Evolutionary conservation across 2,797 vertebrate genomes (phyloP).

Genomic region (Sebastiscus albofasciatus): DNA sequence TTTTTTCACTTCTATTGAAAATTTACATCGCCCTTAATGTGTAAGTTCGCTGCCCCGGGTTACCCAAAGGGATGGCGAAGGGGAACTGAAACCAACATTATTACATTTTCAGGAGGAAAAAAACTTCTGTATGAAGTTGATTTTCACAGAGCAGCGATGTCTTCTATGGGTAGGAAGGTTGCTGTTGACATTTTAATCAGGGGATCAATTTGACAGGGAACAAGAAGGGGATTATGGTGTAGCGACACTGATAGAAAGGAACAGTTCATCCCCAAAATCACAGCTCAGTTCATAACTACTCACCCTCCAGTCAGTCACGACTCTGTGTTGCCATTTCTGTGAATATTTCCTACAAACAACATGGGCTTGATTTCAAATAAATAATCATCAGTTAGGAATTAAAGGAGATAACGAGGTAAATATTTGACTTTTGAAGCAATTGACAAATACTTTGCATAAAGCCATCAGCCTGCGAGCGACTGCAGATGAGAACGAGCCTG

Average conservation of each 20-base stretch:
- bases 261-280: background rate
- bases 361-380: background rate
- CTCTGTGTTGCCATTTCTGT: background rate
- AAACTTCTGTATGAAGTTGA: background rate
- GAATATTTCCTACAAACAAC: background rate
- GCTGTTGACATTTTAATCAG: conserved; percentile 16
- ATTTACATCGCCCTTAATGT: conserved; percentile 20
- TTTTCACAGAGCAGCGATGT: background rate
- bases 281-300: background rate
- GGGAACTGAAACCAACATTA: background rate
- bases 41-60: background rate
- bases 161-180: background rate
- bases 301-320: background rate
- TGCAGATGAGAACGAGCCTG: background rate
- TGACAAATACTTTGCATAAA: background rate
- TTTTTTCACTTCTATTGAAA: conserved; percentile 7
- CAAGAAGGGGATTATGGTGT: background rate
- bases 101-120: background rate
- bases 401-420: background rate
- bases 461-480: no score
- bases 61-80: background rate
- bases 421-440: background rate
- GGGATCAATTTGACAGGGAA: conserved; percentile 7
- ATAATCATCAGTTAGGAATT: background rate
- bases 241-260: background rate